phyloP scores from a whole-genome alignment of 2,113 vertebrate genomes.

The Thalassarche chlororhynchos region DNA sequence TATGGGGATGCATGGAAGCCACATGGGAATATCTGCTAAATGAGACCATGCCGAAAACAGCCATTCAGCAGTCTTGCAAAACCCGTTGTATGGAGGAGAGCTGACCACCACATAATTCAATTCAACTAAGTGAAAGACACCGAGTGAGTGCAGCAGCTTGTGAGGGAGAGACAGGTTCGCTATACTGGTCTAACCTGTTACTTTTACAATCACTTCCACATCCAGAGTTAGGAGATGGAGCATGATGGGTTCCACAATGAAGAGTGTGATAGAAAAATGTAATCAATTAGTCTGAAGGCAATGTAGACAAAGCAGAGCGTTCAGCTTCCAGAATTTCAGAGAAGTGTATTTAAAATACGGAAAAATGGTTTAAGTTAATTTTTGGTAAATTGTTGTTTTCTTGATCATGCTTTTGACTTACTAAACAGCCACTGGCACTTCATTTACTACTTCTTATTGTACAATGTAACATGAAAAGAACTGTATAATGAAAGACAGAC shows the following conservation, averaged over 20 bases:
- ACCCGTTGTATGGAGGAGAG: not conserved
- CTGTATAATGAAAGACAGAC: not conserved
- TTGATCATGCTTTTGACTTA: not conserved
- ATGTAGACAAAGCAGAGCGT: not conserved
- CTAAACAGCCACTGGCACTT: not conserved
- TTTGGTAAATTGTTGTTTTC: not conserved
- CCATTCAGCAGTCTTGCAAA: constrained; percentile 26
- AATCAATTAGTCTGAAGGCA: constrained; percentile 1
- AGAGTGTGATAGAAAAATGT: not conserved
- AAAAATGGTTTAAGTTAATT: not conserved
- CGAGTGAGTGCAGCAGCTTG: not conserved
- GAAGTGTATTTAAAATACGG: not conserved
- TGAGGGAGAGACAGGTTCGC: not conserved
- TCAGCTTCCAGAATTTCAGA: not conserved
- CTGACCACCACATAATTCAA: not conserved
- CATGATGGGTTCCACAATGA: not conserved
- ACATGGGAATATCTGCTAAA: constrained; percentile 61
- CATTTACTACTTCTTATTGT: not conserved
- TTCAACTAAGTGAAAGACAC: not conserved
- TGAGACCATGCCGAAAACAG: not conserved
- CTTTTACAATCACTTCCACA: not conserved
- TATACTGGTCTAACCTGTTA: not conserved
- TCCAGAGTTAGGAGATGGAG: not conserved
- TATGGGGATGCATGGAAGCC: constrained; percentile 44
- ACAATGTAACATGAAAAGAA: not conserved